Percentiles rank a stretch among this genome's conserved stretches.
Evolutionary conservation across 2,888 invertebrate species (phyloP).

Genomic region (Mesochorus sp.): DNA sequence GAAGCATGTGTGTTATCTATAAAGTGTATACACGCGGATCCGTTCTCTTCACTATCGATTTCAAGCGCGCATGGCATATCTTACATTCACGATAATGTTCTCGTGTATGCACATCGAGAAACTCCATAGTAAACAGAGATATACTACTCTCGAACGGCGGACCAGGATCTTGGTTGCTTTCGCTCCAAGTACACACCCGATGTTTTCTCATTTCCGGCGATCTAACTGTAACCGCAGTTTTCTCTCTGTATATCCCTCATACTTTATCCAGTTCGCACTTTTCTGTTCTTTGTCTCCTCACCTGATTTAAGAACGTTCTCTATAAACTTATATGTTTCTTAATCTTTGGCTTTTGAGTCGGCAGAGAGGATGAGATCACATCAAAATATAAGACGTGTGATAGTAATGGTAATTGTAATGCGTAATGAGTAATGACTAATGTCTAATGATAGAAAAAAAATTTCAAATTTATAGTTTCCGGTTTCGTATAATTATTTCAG

Average conservation of each 20-base stretch:
- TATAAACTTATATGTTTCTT: no score
- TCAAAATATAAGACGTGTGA: no score
- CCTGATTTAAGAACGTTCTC: no score
- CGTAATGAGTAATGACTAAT: no score
- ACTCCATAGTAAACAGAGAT: conserved; percentile 7
- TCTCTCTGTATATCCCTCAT: conserved; percentile 7
- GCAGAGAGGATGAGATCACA: no score
- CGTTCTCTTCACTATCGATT: conserved; percentile 73
- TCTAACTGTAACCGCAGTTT: conserved; percentile 71
- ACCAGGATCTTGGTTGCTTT: conserved; percentile 64
- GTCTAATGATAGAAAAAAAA: no score
- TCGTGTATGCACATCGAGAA: neutral
- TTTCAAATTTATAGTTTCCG: no score
- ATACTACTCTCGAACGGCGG: neutral
- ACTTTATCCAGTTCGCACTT: neutral
- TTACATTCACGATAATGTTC: conserved; percentile 41
- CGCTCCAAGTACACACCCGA: conserved; percentile 59
- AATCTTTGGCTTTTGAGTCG: no score
- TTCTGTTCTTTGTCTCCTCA: neutral
- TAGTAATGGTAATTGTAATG: no score
- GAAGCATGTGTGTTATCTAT: neutral
- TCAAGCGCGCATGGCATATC: conserved; percentile 60
- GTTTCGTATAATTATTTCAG: no score
- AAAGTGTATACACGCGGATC: conserved; percentile 25
- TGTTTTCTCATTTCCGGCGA: conserved; percentile 65